A percentile compares a stretch with the other conserved stretches of the same genome.
phyloP scores from a whole-genome alignment of 2,888 invertebrate species.

The Eustalomyia histrio region DNA sequence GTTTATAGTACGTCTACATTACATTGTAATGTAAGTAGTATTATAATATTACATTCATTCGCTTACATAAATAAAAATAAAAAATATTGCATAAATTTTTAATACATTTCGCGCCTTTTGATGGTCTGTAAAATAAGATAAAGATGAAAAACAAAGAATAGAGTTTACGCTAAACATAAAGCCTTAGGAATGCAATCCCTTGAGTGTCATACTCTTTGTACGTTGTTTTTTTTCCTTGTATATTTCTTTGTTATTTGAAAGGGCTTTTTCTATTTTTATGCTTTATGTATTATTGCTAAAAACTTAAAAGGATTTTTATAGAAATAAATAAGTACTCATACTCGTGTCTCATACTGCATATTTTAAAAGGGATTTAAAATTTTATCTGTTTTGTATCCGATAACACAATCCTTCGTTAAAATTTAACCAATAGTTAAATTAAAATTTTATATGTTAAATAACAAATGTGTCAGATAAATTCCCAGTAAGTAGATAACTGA shows the following conservation, averaged over 20 bases:
- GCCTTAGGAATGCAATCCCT: slow-evolving; percentile 40
- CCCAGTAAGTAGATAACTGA: too few species aligned
- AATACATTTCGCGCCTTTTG: slow-evolving; percentile 44
- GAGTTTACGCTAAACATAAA: slow-evolving; percentile 33
- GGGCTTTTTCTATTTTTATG: neutral
- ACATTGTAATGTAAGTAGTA: neutral
- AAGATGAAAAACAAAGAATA: neutral
- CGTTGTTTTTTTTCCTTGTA: slow-evolving; percentile 25
- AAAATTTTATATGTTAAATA: too few species aligned
- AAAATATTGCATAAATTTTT: slow-evolving; percentile 40
- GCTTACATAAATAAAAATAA: neutral
- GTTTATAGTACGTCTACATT: neutral
- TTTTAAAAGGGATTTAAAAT: too few species aligned
- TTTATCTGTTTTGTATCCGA: too few species aligned
- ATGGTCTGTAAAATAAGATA: slow-evolving; percentile 16
- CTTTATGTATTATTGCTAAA: slow-evolving; percentile 14
- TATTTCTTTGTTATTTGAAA: slow-evolving; percentile 12
- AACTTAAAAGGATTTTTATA: slow-evolving; percentile 53
- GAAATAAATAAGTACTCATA: too few species aligned
- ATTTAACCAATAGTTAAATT: too few species aligned
- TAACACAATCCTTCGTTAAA: too few species aligned
- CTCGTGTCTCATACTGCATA: too few species aligned
- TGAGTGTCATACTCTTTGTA: slow-evolving; percentile 35
- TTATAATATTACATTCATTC: neutral
- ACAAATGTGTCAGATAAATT: too few species aligned